Conservation (phyloP, 2,113 vertebrate genomes). For the Sterrhoptilus dennistouni region DNA sequence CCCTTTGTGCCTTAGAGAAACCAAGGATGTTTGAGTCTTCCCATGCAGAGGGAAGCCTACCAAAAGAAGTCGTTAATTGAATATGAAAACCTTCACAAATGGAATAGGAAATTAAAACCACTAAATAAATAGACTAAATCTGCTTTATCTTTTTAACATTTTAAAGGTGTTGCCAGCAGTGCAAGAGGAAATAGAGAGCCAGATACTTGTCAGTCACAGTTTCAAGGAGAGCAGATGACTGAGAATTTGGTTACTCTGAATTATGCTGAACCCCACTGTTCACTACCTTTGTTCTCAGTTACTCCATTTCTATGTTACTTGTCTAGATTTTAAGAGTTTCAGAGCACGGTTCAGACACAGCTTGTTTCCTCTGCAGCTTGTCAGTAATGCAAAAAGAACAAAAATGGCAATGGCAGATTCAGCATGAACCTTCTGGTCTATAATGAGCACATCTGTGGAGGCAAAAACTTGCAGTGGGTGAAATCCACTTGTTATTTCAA, state of each 20-base stretch:
- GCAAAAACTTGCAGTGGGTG: neutral
- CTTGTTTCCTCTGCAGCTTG: neutral
- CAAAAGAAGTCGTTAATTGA: neutral
- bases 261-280: neutral
- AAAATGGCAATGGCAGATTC: neutral
- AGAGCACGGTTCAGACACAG: neutral
- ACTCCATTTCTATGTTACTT: neutral
- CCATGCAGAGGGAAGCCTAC: rapidly evolving
- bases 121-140: neutral
- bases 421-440: neutral
- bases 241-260: neutral
- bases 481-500: neutral
- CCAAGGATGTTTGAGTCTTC: neutral
- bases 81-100: neutral
- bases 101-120: neutral
- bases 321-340: neutral
- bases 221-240: neutral
- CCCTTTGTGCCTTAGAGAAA: neutral
- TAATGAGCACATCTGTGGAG: neutral
- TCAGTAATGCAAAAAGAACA: neutral
- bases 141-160: neutral
- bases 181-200: neutral
- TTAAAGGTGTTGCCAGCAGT: neutral
- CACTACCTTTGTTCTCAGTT: neutral
- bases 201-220: neutral